Base-by-base conservation (phyloP, 2,113 vertebrate species). In the Corythaixoides concolor region DNA sequence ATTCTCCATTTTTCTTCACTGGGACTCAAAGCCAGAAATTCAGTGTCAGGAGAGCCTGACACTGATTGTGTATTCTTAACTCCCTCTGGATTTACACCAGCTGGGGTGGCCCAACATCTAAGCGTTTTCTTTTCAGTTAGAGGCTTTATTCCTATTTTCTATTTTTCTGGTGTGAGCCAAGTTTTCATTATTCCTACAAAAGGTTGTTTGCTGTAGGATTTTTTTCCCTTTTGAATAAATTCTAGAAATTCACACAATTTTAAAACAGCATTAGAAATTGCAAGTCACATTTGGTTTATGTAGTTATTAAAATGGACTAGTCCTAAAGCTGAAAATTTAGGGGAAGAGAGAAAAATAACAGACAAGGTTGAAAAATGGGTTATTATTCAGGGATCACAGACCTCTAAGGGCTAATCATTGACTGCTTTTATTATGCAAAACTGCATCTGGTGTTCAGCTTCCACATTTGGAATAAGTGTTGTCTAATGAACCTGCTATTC, bases 381-480 rank as follows among this genome's bases (percentile, higher is more conserved):
- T 90, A 87, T 96, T 97, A 94, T 95, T 95, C 90, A 93, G 66
- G 66, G 90, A 95, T 97, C 92, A 93, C 45, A 90, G 89, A 91
- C 86, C 77, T 95, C 81, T 91, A 89, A 95, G 77, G 62, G 92
- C 79, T 93, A 96, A 96, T 92, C 85, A 89, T 68, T 94, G 79
- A 64, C 80, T 93, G 88, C 95, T 91, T 97, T 97, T 97, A 91
- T 97, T 95, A 97, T 97, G 97, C 77, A 95, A 97, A 97, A 93
- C 5, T n/a, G 89, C 95, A 97, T 97, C 94, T 97, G 97, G 89
- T 76, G 94, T 88, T 96, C 94, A 76, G 89, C 49, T 95, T 97
- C 76, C 77, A 89, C 86, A 82, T 92, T 96, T 87, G 69, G 80
- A 76, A 92, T 89, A 92, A 96, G n/a, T 91, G 66, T 64, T 91